Evolutionary conservation across 2,113 vertebrate genomes (phyloP).

Genomic region (Taurulus bubalis): DNA sequence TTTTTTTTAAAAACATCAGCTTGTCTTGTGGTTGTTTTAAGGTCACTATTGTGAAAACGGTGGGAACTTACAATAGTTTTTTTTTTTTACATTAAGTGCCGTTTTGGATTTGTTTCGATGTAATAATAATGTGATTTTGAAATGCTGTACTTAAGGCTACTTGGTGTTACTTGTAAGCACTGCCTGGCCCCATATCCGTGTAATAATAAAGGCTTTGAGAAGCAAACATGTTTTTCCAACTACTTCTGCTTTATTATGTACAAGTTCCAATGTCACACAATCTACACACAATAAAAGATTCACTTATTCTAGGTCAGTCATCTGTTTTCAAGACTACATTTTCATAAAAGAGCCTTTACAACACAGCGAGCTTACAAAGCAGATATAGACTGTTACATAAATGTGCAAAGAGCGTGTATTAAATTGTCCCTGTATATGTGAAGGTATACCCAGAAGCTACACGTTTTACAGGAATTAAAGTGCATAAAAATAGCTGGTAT

Average conservation of each 20-base stretch:
- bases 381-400: not conserved
- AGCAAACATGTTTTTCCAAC: slow-evolving; percentile 45
- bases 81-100: slow-evolving; percentile 63
- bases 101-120: slow-evolving; percentile 71
- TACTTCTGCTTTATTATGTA: slow-evolving; percentile 51
- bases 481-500: slow-evolving; percentile 27
- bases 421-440: slow-evolving; percentile 16
- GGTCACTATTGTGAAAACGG: slow-evolving; percentile 45
- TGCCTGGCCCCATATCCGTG: slow-evolving; percentile 76
- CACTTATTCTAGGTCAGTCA: slow-evolving; percentile 18
- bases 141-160: slow-evolving; percentile 75
- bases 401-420: slow-evolving; percentile 42
- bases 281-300: slow-evolving; percentile 23
- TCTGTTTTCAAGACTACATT: slow-evolving; percentile 14
- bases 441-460: not conserved
- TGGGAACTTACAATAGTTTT: slow-evolving; percentile 12
- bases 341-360: slow-evolving; percentile 35
- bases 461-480: slow-evolving; percentile 22
- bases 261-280: slow-evolving; percentile 37
- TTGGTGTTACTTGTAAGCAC: slow-evolving; percentile 77
- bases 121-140: slow-evolving; percentile 75
- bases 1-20: slow-evolving; percentile 52
- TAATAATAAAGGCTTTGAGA: slow-evolving; percentile 77
- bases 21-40: slow-evolving; percentile 70
- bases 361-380: slow-evolving; percentile 6